Base-by-base conservation (phyloP, 1,140 invertebrate genomes). In the Zaprionus ornatus region DNA sequence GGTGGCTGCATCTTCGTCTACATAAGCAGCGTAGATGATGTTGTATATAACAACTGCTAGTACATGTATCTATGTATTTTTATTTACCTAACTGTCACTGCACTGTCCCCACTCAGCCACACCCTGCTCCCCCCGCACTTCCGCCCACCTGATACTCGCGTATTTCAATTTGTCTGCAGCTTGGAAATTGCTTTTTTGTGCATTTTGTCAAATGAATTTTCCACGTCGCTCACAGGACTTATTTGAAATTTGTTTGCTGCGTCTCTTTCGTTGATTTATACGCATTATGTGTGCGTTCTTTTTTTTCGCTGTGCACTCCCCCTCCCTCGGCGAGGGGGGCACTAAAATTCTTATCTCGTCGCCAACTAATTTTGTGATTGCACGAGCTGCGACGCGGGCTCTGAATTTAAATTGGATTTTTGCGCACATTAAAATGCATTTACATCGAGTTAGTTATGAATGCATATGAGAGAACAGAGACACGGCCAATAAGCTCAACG, bases 321-420 rank as follows among this genome's bases (percentile, higher is more conserved):
- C 35, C 55, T 40, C 19, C 12, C 55, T 4, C 62, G 75, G 3
- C 29, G 10, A 32, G 9, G 5, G 29, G 7, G 68, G 63, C 84
- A 80, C 84, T 87, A 80, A 88, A 88, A 88, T 88, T 88, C 84
- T 84, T 88, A 88, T 88, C 84, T 88, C 85, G 84, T 88, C 85
- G 78, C 65, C 85, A 88, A 88, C 84, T 88, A 88, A 88, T 88
- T 88, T 88, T 90, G 81, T 90, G 84, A 88, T 88, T 88, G 84
- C 84, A 88, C 80, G 85, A 84, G 84, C 83, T 85, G 81, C 78
- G 77, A 69, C n/a, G 74, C 71, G 48, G 21, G 87, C 82, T 87
- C 79, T 90, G 86, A 90, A 90, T 90, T 90, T 90, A 90, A 90
- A 90, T 90, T 90, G 86, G 86, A 90, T 90, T 90, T 90, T 90